Evolutionary conservation across 2,888 invertebrate genomes (phyloP), one percentile per base, ranked within the genome.

Genomic region (Parelbella ahira): DNA sequence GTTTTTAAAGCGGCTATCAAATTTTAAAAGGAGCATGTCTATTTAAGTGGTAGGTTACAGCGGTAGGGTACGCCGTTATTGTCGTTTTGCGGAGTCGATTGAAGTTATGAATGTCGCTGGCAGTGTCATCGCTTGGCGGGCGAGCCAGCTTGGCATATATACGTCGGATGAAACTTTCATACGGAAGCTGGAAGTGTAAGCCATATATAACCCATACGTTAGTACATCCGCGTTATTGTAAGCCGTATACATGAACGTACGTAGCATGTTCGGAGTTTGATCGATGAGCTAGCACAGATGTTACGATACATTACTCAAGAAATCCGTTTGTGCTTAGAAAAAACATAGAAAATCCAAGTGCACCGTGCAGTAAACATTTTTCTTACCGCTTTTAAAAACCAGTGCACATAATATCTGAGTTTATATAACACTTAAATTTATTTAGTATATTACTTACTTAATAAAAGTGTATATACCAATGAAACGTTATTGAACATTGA

Each of bases 211-310:
- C n/a, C n/a, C n/a, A n/a, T n/a, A n/a, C 2, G 1, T 7, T 8
- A 11, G 8, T 7, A 20, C 27, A 3, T 33, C 13, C 15, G 9
- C 32, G 25, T 25, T 13, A 8, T 19, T 20, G 9, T 23, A 7
- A 32, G 12, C 32, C 45, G 53, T 58, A 53, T 47, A 42, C 53
- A 56, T 47, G 51, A 47, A 50, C 45, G 49, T 42, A 47, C 27
- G 33, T 37, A 54, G 54, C 54, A 51, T 54, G 55, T 56, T 62
- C 58, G 47, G 46, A 53, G 63, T 72, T 74, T 79, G 81, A 81
- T 81, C 76, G 77, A 81, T 80, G 76, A 69, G 66, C 63, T 67
- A 56, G 50, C 60, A 64, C 63, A 64, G 67, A 74, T 68, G 58
- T 68, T 58, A 54, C 63, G 68, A 70, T 70, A 72, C 62, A 68